Conservation (phyloP, 2,797 vertebrate genomes). For the Dendrocincla fuliginosa region DNA sequence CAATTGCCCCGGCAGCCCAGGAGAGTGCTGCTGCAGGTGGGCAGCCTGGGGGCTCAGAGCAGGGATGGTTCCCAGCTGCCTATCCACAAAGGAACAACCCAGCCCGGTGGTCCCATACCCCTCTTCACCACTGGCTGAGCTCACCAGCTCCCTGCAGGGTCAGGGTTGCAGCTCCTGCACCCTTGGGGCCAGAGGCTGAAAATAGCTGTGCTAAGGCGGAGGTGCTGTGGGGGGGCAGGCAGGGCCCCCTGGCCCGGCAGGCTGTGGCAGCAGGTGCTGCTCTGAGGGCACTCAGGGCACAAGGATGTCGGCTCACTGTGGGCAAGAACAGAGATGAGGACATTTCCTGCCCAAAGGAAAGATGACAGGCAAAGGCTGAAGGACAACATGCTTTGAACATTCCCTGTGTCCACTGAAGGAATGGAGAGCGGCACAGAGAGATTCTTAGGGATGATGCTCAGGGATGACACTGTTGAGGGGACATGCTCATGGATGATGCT, state of each 20-base stretch:
- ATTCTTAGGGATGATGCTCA: not conserved
- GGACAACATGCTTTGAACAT: fast-evolving
- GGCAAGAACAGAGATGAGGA: not conserved
- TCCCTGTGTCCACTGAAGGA: not conserved
- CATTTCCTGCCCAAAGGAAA: not conserved
- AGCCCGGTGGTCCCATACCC: fast-evolving
- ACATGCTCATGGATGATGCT: not conserved
- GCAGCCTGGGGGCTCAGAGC: not conserved
- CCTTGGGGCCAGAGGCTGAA: not conserved
- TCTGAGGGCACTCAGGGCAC: fast-evolving
- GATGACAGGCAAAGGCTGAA: not conserved
- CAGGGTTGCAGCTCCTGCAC: not conserved
- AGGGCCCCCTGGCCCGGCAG: fast-evolving
- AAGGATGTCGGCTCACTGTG: fast-evolving
- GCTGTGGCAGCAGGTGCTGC: not conserved
- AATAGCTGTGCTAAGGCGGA: conserved; percentile 10
- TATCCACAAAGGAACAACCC: not conserved
- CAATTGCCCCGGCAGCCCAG: fast-evolving
- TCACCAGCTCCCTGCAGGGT: not conserved
- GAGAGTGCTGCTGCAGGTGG: not conserved
- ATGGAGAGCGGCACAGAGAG: fast-evolving
- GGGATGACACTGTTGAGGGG: not conserved
- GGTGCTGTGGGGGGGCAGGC: not conserved
- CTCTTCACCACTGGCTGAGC: fast-evolving
- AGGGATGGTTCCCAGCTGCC: not conserved